Percentiles rank a stretch among this genome's conserved stretches.
These are phyloP conservation scores for Brachionus asplanchnoidis DNA, from an alignment of 1,140 invertebrate species.

Conservation along the genomic window DNA sequence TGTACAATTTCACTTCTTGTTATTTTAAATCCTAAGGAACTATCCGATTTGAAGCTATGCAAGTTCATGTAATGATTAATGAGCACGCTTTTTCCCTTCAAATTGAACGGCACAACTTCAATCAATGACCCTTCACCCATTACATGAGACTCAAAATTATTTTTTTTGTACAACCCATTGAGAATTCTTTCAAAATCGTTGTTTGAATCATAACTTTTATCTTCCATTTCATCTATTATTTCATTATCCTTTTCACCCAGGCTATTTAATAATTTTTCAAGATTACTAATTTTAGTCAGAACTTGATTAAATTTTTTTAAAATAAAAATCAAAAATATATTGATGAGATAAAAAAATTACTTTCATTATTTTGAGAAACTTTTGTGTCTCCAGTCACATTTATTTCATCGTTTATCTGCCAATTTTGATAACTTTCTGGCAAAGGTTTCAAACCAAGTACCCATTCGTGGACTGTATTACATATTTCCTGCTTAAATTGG, in stretches of 20 bases:
- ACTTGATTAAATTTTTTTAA: background rate
- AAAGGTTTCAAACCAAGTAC: background rate
- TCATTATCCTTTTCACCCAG: background rate
- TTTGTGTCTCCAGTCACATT: constrained; percentile 2
- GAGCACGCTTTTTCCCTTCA: constrained; percentile 8
- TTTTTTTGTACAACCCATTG: background rate
- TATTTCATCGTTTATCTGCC: constrained; percentile 37
- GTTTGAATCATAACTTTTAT: background rate
- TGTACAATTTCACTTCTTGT: constrained; percentile 37
- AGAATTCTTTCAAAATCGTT: background rate
- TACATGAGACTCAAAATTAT: constrained; percentile 3
- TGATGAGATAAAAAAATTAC: background rate
- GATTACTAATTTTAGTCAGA: constrained; percentile 5
- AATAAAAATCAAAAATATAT: background rate
- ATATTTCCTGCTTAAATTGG: constrained; percentile 17
- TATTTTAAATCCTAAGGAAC: constrained; percentile 24
- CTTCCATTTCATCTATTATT: background rate
- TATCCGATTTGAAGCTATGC: constrained; percentile 12
- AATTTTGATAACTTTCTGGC: constrained; percentile 34
- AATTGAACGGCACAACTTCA: constrained; percentile 7
- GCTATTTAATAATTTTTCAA: background rate
- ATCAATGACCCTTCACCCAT: constrained; percentile 23
- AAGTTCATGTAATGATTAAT: constrained; percentile 32
- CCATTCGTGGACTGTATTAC: constrained; percentile 23
- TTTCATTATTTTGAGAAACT: constrained; percentile 20